A percentile compares a stretch with the other conserved stretches of the same genome.
Evolutionary conservation across 2,888 invertebrate species (phyloP).

Genomic region (Plebejus anna): DNA sequence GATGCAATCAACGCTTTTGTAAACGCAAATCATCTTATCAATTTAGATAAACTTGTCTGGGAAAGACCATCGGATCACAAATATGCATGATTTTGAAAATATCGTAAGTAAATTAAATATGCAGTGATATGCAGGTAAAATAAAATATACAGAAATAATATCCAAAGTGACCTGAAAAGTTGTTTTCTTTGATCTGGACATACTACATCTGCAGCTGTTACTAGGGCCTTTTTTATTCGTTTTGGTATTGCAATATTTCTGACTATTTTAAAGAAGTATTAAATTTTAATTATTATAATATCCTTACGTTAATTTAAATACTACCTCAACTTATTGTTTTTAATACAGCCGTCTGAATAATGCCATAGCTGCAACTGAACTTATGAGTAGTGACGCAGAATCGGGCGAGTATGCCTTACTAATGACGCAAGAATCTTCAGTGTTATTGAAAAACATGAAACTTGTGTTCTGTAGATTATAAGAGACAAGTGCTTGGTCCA

Average conservation of each 20-base stretch:
- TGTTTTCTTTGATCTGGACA: no score
- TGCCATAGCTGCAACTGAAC: conserved; percentile 56
- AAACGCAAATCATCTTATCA: neutral
- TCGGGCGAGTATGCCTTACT: conserved; percentile 51
- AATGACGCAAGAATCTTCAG: conserved; percentile 60
- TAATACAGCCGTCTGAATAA: conserved; percentile 56
- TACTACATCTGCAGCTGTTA: no score
- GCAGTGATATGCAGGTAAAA: no score
- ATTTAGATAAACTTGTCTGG: neutral
- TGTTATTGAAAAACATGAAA: conserved; percentile 61
- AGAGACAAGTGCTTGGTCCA: conserved; percentile 57
- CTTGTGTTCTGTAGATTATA: conserved; percentile 55
- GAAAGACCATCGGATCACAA: conserved; percentile 4
- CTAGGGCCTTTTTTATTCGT: no score
- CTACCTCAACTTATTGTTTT: neutral
- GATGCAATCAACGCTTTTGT: conserved; percentile 8
- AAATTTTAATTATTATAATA: no score
- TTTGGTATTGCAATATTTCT: no score
- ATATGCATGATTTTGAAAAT: neutral
- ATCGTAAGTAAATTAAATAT: no score
- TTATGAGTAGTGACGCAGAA: conserved; percentile 52
- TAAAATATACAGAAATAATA: no score
- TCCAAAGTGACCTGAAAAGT: no score
- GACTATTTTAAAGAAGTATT: no score
- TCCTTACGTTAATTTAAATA: neutral